phyloP scores from a whole-genome alignment of 2,888 invertebrate genomes.

The Peribatodes rhomboidaria region DNA sequence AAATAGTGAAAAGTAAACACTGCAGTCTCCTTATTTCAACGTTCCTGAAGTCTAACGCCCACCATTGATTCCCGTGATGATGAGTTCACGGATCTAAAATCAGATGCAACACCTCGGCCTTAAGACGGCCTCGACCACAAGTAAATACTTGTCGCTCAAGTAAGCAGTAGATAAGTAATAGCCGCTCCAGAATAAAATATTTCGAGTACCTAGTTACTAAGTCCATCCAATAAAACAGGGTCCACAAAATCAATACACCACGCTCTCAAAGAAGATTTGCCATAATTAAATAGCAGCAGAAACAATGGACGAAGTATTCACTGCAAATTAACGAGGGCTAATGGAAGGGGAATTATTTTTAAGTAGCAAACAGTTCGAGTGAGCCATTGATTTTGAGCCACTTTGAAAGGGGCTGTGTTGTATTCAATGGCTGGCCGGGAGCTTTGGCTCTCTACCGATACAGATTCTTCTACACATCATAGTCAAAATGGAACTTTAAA shows the following conservation, averaged over 20 bases:
- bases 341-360: conserved; percentile 74
- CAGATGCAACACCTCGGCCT: too few species aligned
- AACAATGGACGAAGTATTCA: conserved; percentile 65
- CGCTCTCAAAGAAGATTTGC: conserved; percentile 29
- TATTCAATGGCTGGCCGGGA: not conserved
- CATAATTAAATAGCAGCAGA: conserved; percentile 54
- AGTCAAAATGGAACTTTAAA: too few species aligned
- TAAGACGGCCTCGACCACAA: too few species aligned
- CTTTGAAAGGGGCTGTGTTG: conserved; percentile 44
- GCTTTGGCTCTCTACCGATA: not conserved
- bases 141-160: too few species aligned
- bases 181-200: not conserved
- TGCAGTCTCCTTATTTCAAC: too few species aligned
- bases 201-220: not conserved
- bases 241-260: conserved; percentile 28
- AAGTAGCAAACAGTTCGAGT: conserved; percentile 55
- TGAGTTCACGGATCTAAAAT: too few species aligned
- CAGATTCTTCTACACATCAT: too few species aligned
- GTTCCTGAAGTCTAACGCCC: too few species aligned
- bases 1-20: too few species aligned
- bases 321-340: conserved; percentile 66
- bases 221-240: not conserved
- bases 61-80: too few species aligned
- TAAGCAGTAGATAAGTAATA: too few species aligned
- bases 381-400: conserved; percentile 68